Evolutionary conservation across 2,113 vertebrate genomes (phyloP).

Genomic region (Mobula birostris): DNA sequence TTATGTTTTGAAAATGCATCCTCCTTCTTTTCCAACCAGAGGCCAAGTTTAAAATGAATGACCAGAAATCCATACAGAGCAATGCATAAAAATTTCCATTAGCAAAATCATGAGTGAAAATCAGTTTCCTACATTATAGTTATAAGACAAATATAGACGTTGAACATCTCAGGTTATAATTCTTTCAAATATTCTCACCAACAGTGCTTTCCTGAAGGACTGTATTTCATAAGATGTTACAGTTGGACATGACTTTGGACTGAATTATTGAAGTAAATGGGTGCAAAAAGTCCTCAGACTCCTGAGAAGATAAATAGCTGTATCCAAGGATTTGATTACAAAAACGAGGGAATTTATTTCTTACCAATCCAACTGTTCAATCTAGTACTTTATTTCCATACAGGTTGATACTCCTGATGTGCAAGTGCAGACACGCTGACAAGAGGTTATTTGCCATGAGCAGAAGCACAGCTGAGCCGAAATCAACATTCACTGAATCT

Average conservation of each 20-base stretch:
- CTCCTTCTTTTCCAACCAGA: not conserved
- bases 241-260: not conserved
- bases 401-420: not conserved
- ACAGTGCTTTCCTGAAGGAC: not conserved
- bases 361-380: not conserved
- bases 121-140: not conserved
- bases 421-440: not conserved
- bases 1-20: not conserved
- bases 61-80: not conserved
- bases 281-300: not conserved
- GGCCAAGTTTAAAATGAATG: not conserved
- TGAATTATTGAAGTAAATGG: not conserved
- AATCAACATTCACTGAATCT: not conserved
- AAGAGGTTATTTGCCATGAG: not conserved
- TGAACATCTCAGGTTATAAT: not conserved
- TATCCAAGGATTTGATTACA: not conserved
- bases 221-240: not conserved
- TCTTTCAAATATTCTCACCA: not conserved
- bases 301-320: not conserved
- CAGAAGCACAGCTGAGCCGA: not conserved
- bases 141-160: not conserved
- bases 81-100: not conserved
- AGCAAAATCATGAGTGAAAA: not conserved
- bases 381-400: not conserved
- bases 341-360: not conserved